phyloP scores from a whole-genome alignment of 2,113 vertebrate species.

The Platichthys stellatus region DNA sequence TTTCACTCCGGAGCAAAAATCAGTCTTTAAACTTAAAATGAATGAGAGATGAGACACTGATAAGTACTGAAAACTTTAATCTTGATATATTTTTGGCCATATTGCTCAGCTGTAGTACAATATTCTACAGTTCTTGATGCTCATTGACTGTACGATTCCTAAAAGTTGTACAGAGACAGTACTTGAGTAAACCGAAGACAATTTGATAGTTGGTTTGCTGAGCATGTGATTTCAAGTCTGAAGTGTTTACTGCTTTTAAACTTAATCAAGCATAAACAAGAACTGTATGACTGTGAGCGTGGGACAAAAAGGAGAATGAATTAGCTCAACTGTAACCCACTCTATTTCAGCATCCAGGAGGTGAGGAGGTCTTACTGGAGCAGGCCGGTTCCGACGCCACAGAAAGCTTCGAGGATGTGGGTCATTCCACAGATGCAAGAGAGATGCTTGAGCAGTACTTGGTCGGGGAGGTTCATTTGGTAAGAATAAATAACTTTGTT shows the following conservation, averaged over 20 bases:
- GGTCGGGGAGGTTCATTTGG: constrained; percentile 91
- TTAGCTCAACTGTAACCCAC: background rate
- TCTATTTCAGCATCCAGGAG: constrained; percentile 90
- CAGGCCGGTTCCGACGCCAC: constrained; percentile 92
- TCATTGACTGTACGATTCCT: too few species aligned
- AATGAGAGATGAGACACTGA: too few species aligned
- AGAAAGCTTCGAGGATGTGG: constrained; percentile 96
- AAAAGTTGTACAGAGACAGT: too few species aligned
- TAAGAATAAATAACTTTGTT: constrained; percentile 68
- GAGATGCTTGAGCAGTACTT: constrained; percentile 94
- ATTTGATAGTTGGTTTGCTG: too few species aligned
- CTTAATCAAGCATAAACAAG: background rate
- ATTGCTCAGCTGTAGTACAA: too few species aligned
- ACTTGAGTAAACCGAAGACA: too few species aligned
- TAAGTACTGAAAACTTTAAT: too few species aligned
- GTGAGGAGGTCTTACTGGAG: constrained; percentile 94
- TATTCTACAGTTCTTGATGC: too few species aligned
- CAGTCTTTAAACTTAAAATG: too few species aligned
- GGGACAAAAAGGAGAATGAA: background rate
- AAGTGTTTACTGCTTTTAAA: background rate
- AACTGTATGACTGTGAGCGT: background rate
- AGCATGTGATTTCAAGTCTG: background rate
- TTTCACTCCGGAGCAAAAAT: too few species aligned
- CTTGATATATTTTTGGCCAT: too few species aligned
- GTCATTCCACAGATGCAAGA: constrained; percentile 92